These are phyloP conservation scores for Asarcornis scutulata DNA, from an alignment of 2,113 vertebrate genomes.

Conservation along the genomic window DNA sequence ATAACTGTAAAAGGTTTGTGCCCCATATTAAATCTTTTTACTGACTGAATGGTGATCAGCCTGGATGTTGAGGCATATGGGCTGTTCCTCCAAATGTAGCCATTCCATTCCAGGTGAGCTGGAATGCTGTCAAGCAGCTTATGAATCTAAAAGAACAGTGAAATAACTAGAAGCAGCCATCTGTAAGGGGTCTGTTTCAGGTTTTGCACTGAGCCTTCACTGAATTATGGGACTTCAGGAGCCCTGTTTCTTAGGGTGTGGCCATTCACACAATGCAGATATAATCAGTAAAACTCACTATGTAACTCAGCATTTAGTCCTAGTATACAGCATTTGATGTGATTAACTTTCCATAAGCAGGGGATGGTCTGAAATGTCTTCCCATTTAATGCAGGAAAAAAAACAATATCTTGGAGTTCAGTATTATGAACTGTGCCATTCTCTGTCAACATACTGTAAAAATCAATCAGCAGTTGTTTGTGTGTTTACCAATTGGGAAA, in stretches of 20 bases:
- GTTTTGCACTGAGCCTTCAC: neutral
- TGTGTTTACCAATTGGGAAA: neutral
- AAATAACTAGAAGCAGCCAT: neutral
- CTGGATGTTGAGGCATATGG: neutral
- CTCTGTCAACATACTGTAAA: neutral
- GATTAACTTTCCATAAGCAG: neutral
- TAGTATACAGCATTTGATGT: neutral
- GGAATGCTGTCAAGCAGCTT: neutral
- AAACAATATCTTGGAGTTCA: neutral
- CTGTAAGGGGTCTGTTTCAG: neutral
- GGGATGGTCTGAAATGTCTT: neutral
- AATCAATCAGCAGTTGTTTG: neutral
- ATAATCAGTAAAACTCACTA: neutral
- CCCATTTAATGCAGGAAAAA: neutral
- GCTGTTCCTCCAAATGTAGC: neutral
- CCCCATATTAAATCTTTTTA: neutral
- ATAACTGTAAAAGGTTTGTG: neutral
- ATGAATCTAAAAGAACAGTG: neutral
- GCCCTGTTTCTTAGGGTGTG: neutral
- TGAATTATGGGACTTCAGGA: neutral
- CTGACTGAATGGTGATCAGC: neutral
- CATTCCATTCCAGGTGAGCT: neutral
- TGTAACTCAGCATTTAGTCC: neutral
- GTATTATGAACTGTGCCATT: neutral
- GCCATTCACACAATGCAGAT: neutral